A percentile compares a stretch with the other conserved stretches of the same genome.
phyloP scores from a whole-genome alignment of 2,888 invertebrate genomes.

The Thalpophila matura region DNA sequence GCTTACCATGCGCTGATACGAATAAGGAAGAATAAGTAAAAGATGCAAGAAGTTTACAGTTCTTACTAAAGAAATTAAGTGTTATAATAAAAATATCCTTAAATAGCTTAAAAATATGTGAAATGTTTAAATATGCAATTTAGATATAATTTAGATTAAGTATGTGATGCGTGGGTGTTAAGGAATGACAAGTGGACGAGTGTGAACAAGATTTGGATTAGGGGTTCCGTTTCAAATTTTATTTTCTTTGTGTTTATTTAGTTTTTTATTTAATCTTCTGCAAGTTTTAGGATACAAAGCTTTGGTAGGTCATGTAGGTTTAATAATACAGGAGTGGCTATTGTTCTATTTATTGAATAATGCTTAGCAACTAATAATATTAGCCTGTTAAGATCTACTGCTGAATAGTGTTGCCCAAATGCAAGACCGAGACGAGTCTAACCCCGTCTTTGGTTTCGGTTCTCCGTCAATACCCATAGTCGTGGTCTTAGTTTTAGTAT shows the following conservation, averaged over 20 bases:
- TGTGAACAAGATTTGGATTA: slow-evolving; percentile 34
- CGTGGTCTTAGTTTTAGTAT: too few species aligned
- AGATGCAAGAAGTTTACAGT: not conserved
- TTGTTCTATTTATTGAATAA: too few species aligned
- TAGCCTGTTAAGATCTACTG: too few species aligned
- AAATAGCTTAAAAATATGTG: slow-evolving; percentile 29
- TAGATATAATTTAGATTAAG: slow-evolving; percentile 55
- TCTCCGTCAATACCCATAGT: too few species aligned
- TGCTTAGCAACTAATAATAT: too few species aligned
- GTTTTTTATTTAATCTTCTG: not conserved
- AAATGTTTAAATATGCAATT: slow-evolving; percentile 50
- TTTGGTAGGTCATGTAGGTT: too few species aligned
- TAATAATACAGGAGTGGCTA: too few species aligned
- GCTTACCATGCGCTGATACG: too few species aligned
- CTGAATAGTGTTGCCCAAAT: too few species aligned
- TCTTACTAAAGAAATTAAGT: slow-evolving; percentile 23
- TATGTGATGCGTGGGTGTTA: slow-evolving; percentile 54
- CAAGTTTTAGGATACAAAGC: not conserved
- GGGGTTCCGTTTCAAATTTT: slow-evolving; percentile 38
- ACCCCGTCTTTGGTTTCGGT: too few species aligned
- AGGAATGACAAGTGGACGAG: slow-evolving; percentile 52
- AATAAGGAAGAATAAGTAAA: not conserved
- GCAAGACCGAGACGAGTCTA: too few species aligned
- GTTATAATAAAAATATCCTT: slow-evolving; percentile 23
- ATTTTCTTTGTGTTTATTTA: slow-evolving; percentile 22